These are phyloP conservation scores for Ovibos moschatus DNA, from an alignment of 2,113 vertebrate species.

Conservation along the genomic window DNA sequence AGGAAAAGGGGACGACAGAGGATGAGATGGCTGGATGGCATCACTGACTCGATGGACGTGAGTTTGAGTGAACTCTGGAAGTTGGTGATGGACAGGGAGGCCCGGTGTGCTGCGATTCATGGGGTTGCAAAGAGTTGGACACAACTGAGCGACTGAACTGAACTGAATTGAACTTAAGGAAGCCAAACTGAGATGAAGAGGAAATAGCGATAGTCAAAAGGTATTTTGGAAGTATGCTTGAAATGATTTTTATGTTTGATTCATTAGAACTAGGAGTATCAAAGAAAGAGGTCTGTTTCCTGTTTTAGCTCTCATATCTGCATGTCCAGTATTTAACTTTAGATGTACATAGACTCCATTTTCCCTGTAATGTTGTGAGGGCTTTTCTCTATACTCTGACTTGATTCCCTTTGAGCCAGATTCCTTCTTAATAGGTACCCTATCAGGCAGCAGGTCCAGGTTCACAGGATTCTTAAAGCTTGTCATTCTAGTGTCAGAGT, in stretches of 20 bases:
- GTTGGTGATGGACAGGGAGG: too few relatives aligned
- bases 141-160: too few relatives aligned
- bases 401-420: not conserved
- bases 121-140: too few relatives aligned
- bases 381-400: not conserved
- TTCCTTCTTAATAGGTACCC: not conserved
- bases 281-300: not conserved
- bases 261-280: not conserved
- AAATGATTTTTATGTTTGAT: not conserved
- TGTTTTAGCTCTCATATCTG: not conserved
- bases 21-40: too few relatives aligned
- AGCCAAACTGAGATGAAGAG: not conserved
- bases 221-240: not conserved
- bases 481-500: not conserved
- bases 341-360: not conserved
- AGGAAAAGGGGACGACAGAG: rapidly evolving
- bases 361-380: not conserved
- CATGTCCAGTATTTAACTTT: not conserved
- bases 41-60: rapidly evolving
- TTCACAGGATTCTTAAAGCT: not conserved
- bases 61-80: too few relatives aligned
- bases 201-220: not conserved
- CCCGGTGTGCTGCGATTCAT: too few relatives aligned
- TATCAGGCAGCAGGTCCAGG: not conserved
- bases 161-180: not conserved